Conservation (phyloP, 2,797 vertebrate genomes). For the Hemitrygon akajei region DNA sequence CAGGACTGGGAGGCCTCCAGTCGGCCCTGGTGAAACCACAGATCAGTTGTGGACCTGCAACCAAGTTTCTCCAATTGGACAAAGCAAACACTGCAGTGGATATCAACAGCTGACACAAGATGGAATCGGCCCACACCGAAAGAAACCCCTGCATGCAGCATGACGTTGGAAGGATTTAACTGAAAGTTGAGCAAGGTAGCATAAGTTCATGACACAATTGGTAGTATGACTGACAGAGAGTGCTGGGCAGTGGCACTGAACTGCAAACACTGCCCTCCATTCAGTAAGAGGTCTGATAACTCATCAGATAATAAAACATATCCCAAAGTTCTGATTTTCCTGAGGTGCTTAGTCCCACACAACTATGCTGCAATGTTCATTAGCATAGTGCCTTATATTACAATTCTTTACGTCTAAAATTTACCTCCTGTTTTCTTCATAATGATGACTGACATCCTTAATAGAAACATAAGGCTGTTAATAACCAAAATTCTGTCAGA, state of each 20-base stretch:
- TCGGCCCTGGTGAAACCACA: too few relatives aligned
- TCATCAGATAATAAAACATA: not conserved
- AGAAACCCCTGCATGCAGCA: not conserved
- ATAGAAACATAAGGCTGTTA: not conserved
- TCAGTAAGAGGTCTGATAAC: not conserved
- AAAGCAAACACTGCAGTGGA: not conserved
- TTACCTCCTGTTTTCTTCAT: not conserved
- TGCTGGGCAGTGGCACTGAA: not conserved
- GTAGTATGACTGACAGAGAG: not conserved
- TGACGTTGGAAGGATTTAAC: not conserved
- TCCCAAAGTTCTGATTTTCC: not conserved
- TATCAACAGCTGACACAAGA: not conserved
- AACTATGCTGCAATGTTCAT: not conserved
- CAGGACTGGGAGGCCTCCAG: not conserved
- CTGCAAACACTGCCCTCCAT: not conserved
- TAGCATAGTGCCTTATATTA: not conserved
- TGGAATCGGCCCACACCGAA: not conserved
- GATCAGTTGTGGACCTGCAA: not conserved
- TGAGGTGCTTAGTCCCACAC: not conserved
- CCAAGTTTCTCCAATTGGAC: not conserved
- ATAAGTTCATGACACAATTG: not conserved
- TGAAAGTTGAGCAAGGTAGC: not conserved
- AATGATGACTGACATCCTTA: not conserved
- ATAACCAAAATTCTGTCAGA: not conserved
- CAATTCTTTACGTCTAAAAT: slow-evolving; percentile 2